Conservation (phyloP, 2,797 vertebrate genomes). For the Anguilla pacifica region DNA sequence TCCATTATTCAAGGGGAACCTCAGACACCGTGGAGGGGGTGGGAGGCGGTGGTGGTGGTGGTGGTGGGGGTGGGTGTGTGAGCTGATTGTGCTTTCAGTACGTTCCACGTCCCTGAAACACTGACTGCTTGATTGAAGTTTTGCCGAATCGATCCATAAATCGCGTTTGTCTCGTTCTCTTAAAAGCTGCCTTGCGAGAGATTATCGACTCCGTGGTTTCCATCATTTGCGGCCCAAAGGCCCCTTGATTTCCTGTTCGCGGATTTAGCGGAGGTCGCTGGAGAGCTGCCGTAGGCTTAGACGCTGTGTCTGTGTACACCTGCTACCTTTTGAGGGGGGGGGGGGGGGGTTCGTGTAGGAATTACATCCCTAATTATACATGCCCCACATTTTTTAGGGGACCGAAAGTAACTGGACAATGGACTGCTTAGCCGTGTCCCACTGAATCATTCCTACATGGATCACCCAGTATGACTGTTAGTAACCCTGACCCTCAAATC, state of each 20-base stretch:
- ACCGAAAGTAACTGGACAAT: no score
- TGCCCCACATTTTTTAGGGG: no score
- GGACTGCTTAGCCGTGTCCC: no score
- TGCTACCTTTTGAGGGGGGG: no score
- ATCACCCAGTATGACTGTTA: no score
- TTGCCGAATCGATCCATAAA: neutral
- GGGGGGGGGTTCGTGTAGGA: no score
- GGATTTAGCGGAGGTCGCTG: neutral
- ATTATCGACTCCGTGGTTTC: neutral
- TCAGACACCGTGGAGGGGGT: neutral
- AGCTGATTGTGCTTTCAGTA: neutral
- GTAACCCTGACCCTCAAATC: no score
- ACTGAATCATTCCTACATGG: no score
- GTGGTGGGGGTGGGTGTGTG: neutral
- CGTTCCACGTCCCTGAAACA: neutral
- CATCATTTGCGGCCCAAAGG: neutral
- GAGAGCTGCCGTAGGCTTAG: neutral
- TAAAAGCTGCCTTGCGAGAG: neutral
- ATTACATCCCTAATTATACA: no score
- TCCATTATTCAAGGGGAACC: neutral
- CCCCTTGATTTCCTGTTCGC: neutral
- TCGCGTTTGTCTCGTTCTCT: neutral
- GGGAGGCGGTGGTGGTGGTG: neutral
- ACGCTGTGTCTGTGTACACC: neutral
- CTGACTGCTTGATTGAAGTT: conserved; percentile 7